Percentiles rank a stretch among this genome's conserved stretches.
Evolutionary conservation across 2,888 invertebrate genomes (phyloP).

Genomic region (Neria commutata): DNA sequence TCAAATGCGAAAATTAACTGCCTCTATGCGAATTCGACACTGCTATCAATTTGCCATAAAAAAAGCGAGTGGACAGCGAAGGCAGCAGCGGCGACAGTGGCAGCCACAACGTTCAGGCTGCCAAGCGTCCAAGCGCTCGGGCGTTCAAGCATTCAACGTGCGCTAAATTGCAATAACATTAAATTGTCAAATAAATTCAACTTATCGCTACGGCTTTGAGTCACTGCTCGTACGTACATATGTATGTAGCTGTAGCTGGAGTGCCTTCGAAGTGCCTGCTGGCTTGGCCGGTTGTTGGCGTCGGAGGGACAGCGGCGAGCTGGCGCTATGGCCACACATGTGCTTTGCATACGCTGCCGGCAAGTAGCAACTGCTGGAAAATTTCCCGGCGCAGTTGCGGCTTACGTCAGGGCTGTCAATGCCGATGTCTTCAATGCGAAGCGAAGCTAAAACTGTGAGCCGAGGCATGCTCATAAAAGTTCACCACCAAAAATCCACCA

Average conservation of each 20-base stretch:
- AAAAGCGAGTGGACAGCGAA: background rate
- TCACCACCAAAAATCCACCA: too few species aligned
- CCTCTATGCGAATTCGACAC: background rate
- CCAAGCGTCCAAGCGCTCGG: slow-evolving; percentile 17
- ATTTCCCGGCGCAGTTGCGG: too few species aligned
- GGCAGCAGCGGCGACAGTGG: background rate
- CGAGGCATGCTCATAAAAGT: too few species aligned
- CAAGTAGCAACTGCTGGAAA: too few species aligned
- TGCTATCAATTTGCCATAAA: slow-evolving; percentile 6
- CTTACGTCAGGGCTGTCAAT: too few species aligned
- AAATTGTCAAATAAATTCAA: slow-evolving; percentile 39
- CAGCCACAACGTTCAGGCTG: background rate
- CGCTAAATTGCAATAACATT: slow-evolving; percentile 34
- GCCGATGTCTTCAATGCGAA: too few species aligned
- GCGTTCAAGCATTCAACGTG: slow-evolving; percentile 25
- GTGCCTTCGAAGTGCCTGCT: too few species aligned
- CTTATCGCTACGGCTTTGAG: slow-evolving; percentile 25
- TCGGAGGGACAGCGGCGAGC: slow-evolving; percentile 1
- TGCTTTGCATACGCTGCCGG: background rate
- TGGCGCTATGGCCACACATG: too few species aligned
- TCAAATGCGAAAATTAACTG: slow-evolving; percentile 24
- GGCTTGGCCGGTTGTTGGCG: background rate
- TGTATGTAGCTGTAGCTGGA: background rate
- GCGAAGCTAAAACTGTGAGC: too few species aligned
- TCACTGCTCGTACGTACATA: slow-evolving; percentile 2